Percentiles rank a stretch among this genome's conserved stretches.
phyloP scores from a whole-genome alignment of 2,797 vertebrate genomes.

The Melanogrammus aeglefinus region DNA sequence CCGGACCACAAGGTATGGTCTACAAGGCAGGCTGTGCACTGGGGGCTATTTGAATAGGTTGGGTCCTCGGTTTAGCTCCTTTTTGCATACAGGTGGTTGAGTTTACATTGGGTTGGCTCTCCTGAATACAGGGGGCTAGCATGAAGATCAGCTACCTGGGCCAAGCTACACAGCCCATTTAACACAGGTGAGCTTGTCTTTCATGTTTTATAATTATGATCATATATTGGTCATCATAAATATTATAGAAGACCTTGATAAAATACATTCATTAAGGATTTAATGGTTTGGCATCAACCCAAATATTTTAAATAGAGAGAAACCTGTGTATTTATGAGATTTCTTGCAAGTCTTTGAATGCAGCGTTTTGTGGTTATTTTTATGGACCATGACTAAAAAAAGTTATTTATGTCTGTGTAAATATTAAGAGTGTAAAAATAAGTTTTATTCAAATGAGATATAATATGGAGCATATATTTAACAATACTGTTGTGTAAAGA shows the following conservation, averaged over 20 bases:
- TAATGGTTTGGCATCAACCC: background rate
- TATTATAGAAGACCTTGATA: background rate
- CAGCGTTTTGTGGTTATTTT: background rate
- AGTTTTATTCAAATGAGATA: background rate
- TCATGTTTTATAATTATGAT: background rate
- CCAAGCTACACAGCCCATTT: background rate
- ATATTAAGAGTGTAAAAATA: background rate
- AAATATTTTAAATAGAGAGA: background rate
- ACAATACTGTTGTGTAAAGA: no score
- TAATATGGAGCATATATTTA: background rate
- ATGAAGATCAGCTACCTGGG: background rate
- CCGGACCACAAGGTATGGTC: background rate
- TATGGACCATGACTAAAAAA: background rate
- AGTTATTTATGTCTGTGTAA: background rate
- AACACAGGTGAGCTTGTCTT: background rate
- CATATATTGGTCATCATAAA: background rate
- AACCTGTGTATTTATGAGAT: background rate
- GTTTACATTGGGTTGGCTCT: background rate
- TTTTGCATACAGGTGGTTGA: slow-evolving; percentile 5
- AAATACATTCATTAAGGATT: background rate
- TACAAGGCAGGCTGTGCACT: background rate
- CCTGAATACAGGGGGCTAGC: background rate
- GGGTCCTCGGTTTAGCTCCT: background rate
- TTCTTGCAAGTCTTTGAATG: background rate
- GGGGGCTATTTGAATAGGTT: background rate